phyloP scores from a whole-genome alignment of 2,888 invertebrate species.

The Pristionchus mayeri region DNA sequence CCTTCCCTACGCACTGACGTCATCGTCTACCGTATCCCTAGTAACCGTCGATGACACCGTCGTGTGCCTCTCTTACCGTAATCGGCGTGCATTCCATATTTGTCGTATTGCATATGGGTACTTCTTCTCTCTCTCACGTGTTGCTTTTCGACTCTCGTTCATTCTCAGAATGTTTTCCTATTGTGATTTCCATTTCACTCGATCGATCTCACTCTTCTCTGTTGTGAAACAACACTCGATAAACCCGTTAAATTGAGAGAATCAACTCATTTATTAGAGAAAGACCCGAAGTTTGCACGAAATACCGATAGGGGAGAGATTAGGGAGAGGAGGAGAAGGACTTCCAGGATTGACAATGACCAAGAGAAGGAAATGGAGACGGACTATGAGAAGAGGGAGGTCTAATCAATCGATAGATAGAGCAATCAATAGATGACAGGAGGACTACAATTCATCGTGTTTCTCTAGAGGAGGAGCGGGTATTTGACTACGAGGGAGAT shows the following conservation, averaged over 20 bases:
- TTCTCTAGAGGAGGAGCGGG: constrained; percentile 10
- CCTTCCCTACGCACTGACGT: neutral
- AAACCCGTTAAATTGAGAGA: neutral
- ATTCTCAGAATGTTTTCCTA: constrained; percentile 26
- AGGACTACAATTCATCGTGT: constrained; percentile 22
- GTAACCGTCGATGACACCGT: constrained; percentile 3
- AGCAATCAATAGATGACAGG: neutral
- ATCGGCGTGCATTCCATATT: constrained; percentile 19
- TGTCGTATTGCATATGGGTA: neutral
- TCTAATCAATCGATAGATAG: no score
- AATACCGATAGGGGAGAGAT: neutral
- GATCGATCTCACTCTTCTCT: neutral
- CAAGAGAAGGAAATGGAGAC: neutral
- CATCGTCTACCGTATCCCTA: neutral
- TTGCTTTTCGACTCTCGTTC: neutral
- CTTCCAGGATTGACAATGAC: neutral
- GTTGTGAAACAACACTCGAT: constrained; percentile 34
- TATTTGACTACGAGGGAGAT: neutral
- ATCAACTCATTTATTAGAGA: neutral
- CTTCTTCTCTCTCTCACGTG: neutral
- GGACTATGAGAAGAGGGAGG: no score
- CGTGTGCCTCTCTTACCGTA: constrained; percentile 34
- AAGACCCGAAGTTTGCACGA: neutral
- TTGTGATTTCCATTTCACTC: neutral
- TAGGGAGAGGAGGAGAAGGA: neutral